Base-by-base conservation (phyloP, 2,113 vertebrate species). In the Leucoraja erinaceus region DNA sequence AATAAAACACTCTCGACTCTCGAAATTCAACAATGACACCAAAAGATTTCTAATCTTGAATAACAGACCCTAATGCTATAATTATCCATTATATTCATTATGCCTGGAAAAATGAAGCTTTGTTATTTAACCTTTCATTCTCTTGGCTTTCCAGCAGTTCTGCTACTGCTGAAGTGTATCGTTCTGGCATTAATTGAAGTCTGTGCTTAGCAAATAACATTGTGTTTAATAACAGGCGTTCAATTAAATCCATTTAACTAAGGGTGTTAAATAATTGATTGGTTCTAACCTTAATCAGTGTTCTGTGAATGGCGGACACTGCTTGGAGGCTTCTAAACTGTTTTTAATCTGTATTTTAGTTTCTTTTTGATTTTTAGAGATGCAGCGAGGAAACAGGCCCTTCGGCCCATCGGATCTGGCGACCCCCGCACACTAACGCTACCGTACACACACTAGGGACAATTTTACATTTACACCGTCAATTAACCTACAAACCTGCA, bases 201-300 rank as follows among this genome's bases (percentile, higher is more conserved):
- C 66, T 54, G 66, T 72, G 33, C 68, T 72, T 91, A 47, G 90
- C 68, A 91, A 91, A 91, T 72, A 91, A 91, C 90, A 91, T 91
- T 91, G 90, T 91, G 90, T 91, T 91, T 72, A 91, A 91, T 66
- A 68, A 91, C 90, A 74, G 90, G 72, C 72, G 90, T 91, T 91
- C 68, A 91, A 91, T 91, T 72, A 91, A 70, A 54, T 14, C 90
- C 33, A 91, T 72, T 91, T 91, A 91, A 91, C 72, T 91, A 91
- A 91, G 38, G 14, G 90, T 72, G 72, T 91, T 91, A 74, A 91
- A 91, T 91, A 91, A 91, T 91, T 91, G 31, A 91, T 74, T 91
- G 25, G 10, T 28, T 91, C 38, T 72, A 91, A 91, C 66, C 90
- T 91, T 91, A 72, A 91, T 91, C 38, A 72, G 18, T 38, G 33